A percentile compares a stretch with the other conserved stretches of the same genome.
Conservation (phyloP, 2,888 invertebrate genomes). For the Labia minor region DNA sequence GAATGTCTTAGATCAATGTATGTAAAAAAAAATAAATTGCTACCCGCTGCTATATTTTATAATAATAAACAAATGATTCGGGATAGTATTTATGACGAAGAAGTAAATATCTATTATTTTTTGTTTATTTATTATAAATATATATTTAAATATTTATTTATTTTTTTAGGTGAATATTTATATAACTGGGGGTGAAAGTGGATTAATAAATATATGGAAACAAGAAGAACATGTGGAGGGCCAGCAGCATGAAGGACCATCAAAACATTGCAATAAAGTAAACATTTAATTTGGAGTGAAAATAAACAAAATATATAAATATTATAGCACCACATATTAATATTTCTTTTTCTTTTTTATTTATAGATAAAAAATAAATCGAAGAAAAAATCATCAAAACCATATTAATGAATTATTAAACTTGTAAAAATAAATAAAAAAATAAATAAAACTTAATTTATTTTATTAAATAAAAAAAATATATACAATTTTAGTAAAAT, state of each 20-base stretch:
- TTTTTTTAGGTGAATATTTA: slow-evolving; percentile 46
- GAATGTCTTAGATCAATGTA: slow-evolving; percentile 40
- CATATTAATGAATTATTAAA: slow-evolving; percentile 13
- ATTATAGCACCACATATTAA: too few species aligned
- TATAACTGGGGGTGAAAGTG: slow-evolving; percentile 63
- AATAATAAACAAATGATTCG: slow-evolving; percentile 60
- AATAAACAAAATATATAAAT: too few species aligned
- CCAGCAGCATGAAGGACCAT: too few species aligned
- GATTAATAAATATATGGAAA: slow-evolving; percentile 55
- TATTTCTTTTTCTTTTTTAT: too few species aligned
- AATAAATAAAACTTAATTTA: too few species aligned
- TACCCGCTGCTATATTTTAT: slow-evolving; percentile 45
- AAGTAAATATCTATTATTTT: slow-evolving; percentile 40
- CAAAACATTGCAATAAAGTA: too few species aligned
- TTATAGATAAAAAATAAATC: slow-evolving; percentile 2
- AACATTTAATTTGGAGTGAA: too few species aligned
- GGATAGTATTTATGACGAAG: slow-evolving; percentile 51
- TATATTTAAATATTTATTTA: slow-evolving; percentile 9
- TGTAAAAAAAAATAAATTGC: slow-evolving; percentile 41
- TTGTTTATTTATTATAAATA: slow-evolving; percentile 15
- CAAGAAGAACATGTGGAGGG: too few species aligned
- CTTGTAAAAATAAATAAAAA: slow-evolving; percentile 17
- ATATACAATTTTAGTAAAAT: too few species aligned
- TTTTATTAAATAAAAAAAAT: too few species aligned
- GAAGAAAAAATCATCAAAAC: slow-evolving; percentile 14